Conservation (phyloP, 2,113 vertebrate species). For the Rallus limicola region DNA sequence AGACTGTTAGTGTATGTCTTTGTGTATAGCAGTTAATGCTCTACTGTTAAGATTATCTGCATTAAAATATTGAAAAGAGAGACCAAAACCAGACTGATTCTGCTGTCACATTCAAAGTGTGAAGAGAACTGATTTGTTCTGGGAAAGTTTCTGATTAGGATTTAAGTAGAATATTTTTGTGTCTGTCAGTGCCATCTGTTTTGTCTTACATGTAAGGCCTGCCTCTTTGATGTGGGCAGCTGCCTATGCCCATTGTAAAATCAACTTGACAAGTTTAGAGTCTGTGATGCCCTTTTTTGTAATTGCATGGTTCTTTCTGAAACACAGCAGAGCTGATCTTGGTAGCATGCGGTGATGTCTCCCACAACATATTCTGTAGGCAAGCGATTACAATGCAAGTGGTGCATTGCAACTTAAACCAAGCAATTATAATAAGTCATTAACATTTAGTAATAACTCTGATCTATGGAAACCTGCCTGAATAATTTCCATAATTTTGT, state of each 20-base stretch:
- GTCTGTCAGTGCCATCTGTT: background rate
- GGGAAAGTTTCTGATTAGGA: background rate
- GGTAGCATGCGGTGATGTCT: background rate
- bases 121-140: background rate
- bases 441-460: rapidly evolving
- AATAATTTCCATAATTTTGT: background rate
- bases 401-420: background rate
- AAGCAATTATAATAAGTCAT: background rate
- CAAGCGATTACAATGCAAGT: background rate
- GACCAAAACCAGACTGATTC: background rate
- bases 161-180: background rate
- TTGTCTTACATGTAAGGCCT: background rate
- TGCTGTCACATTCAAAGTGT: background rate
- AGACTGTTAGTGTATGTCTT: background rate
- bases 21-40: background rate
- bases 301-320: background rate
- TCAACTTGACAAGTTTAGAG: background rate
- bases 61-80: background rate
- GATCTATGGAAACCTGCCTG: background rate
- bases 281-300: background rate
- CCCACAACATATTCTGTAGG: background rate
- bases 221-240: background rate
- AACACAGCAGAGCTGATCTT: background rate
- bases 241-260: background rate
- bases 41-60: background rate